Evolutionary conservation across 1,140 invertebrate species (phyloP).

Genomic region (Aphaenogaster ashmeadi): DNA sequence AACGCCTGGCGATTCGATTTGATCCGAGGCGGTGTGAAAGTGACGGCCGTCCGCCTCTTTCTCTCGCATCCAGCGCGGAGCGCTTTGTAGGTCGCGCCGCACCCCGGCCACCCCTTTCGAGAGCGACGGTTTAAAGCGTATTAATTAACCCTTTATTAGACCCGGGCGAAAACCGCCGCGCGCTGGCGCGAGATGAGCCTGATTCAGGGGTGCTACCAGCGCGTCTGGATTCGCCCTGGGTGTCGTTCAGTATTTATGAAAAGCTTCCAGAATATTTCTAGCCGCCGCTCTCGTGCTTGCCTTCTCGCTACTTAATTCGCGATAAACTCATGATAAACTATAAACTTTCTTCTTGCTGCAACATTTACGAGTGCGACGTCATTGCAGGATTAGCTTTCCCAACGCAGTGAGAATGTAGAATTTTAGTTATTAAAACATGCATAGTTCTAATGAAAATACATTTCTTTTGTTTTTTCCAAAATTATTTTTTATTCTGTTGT

Average conservation of each 20-base stretch:
- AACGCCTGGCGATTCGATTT: conserved; percentile 75
- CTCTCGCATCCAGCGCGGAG: conserved; percentile 65
- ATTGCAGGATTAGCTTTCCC: neutral
- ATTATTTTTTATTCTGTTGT: neutral
- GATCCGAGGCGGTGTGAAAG: conserved; percentile 71
- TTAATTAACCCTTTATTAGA: conserved; percentile 87
- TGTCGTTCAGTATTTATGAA: conserved; percentile 86
- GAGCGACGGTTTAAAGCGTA: conserved; percentile 84
- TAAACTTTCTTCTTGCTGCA: conserved; percentile 14
- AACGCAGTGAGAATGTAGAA: neutral
- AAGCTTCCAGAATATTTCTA: conserved; percentile 78
- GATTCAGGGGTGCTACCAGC: conserved; percentile 78
- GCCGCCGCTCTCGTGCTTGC: conserved; percentile 39
- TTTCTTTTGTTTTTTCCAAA: neutral
- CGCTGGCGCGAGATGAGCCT: conserved; percentile 82
- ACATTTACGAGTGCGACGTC: neutral
- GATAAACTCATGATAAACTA: conserved; percentile 54
- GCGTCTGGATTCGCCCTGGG: conserved; percentile 75
- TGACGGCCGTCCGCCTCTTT: conserved; percentile 70
- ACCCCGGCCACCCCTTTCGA: conserved; percentile 73
- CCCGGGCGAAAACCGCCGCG: conserved; percentile 83
- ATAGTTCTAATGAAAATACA: neutral
- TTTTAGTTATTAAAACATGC: neutral
- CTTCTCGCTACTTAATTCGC: conserved; percentile 35
- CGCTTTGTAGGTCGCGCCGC: conserved; percentile 72